phyloP scores from a whole-genome alignment of 2,113 vertebrate species.

The Oostethus manadensis region DNA sequence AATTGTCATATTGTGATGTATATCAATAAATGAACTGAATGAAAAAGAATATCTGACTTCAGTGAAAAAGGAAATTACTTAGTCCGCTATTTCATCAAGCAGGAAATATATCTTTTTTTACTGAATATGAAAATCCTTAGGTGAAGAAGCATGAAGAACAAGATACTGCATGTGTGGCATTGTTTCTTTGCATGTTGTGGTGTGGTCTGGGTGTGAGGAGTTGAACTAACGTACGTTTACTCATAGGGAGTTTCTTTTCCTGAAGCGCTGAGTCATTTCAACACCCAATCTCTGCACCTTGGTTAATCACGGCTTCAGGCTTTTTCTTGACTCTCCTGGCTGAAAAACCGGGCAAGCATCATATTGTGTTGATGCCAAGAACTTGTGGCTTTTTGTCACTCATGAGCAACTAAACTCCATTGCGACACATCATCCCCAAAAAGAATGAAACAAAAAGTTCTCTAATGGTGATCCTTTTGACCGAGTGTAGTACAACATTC shows the following conservation, averaged over 20 bases:
- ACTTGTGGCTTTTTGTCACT: not conserved
- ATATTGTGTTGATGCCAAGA: not conserved
- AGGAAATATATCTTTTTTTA: slow-evolving; percentile 1
- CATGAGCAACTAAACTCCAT: not conserved
- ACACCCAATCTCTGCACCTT: slow-evolving; percentile 36
- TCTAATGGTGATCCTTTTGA: not conserved
- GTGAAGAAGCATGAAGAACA: slow-evolving; percentile 18
- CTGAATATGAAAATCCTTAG: slow-evolving; percentile 6
- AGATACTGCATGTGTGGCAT: slow-evolving; percentile 36
- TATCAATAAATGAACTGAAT: not conserved
- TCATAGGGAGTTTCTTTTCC: slow-evolving; percentile 51
- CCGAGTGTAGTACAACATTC: not conserved
- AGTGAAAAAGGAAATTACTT: not conserved
- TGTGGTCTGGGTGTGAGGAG: slow-evolving; percentile 56
- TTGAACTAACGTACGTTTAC: slow-evolving; percentile 31
- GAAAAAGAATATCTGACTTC: not conserved
- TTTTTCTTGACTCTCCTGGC: slow-evolving; percentile 14
- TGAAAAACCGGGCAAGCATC: slow-evolving; percentile 35
- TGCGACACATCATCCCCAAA: not conserved
- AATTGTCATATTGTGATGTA: slow-evolving; percentile 5
- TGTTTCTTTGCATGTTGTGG: slow-evolving; percentile 32
- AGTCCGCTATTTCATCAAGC: not conserved
- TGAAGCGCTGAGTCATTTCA: slow-evolving; percentile 50
- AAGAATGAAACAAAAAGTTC: not conserved
- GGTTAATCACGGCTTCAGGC: slow-evolving; percentile 22